Evolutionary conservation across 2,113 vertebrate genomes (phyloP), one percentile per base, ranked within the genome.

Genomic region (Lasiurus borealis): DNA sequence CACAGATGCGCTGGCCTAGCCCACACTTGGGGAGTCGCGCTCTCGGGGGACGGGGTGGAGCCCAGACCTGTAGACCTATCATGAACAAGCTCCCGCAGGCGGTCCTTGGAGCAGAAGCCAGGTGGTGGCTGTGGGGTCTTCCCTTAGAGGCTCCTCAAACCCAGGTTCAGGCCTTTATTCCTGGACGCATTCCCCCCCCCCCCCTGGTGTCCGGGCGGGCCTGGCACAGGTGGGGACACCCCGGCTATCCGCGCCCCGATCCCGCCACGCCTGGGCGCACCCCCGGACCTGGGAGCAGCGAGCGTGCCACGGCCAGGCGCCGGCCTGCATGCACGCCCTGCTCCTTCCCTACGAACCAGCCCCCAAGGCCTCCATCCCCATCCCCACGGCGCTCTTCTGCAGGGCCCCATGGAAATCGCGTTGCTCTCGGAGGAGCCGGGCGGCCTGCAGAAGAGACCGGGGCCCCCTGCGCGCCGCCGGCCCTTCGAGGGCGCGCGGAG

Each of bases 401-500:
- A 40, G 96, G 95, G 95, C 95, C 97, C 97, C 96, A 97, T 90
- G 97, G 98, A 97, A 98, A 97, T 98, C 96, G 95, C 93, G 89
- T 96, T 93, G 97, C 97, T 97, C 97, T 97, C 97, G 88, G 97
- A 97, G 97, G 96, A 96, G 97, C 97, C 96, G 93, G 97, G 90
- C 90, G 95, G 97, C 96, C 96, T 97, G 97, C 96, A 98, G 96
- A 98, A 97, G 96, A 96, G 97, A 92, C 96, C 94, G 96, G 77
- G 85, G 94, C 96, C 97, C 90, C 97, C 97, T 98, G 96, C 97
- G 97, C 96, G 88, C 95, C 97, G 40, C 40, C 93, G 89, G 86
- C 96, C 97, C n/a, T n/a, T n/a, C 96, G 98, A 84, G 98, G 95
- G 97, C 97, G 98, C 98, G 98, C 98, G 98, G 99, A 98, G 98